Evolutionary conservation across 2,797 vertebrate species (phyloP).

Genomic region (Psittacula echo): DNA sequence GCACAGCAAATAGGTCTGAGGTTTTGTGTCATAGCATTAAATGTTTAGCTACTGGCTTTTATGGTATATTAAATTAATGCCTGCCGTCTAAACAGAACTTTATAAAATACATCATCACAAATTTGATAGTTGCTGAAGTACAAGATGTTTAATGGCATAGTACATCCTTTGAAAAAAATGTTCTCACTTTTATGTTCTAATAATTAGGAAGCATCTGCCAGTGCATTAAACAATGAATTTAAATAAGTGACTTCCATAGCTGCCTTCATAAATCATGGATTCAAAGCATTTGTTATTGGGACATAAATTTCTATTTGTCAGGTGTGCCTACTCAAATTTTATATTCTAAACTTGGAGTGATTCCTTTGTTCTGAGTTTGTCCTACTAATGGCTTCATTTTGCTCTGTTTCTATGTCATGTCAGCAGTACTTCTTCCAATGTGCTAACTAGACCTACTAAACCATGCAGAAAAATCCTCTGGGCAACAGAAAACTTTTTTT

Average conservation of each 20-base stretch:
- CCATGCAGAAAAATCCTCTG: not conserved
- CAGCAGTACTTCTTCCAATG: not conserved
- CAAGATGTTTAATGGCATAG: not conserved
- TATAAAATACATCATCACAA: not conserved
- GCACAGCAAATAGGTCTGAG: not conserved
- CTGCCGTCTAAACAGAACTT: slow-evolving; percentile 20
- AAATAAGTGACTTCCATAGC: not conserved
- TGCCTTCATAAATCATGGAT: slow-evolving; percentile 15
- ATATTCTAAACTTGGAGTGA: not conserved
- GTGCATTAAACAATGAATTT: slow-evolving; percentile 14
- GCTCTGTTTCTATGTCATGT: not conserved
- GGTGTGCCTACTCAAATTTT: not conserved
- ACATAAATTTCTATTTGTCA: slow-evolving; percentile 24
- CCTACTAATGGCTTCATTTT: slow-evolving; percentile 2
- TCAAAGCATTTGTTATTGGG: not conserved
- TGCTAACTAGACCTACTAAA: not conserved
- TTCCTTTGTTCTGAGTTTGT: slow-evolving; percentile 15
- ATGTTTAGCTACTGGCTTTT: slow-evolving; percentile 3
- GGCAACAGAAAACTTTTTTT: not conserved
- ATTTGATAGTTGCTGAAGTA: slow-evolving; percentile 1
- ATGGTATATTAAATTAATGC: not conserved
- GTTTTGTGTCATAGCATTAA: slow-evolving; percentile 12
- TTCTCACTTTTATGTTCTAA: not conserved
- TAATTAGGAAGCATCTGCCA: slow-evolving; percentile 35
- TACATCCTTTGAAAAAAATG: not conserved